Evolutionary conservation across 2,888 invertebrate genomes (phyloP).

Genomic region (Standfussiana lucernea): DNA sequence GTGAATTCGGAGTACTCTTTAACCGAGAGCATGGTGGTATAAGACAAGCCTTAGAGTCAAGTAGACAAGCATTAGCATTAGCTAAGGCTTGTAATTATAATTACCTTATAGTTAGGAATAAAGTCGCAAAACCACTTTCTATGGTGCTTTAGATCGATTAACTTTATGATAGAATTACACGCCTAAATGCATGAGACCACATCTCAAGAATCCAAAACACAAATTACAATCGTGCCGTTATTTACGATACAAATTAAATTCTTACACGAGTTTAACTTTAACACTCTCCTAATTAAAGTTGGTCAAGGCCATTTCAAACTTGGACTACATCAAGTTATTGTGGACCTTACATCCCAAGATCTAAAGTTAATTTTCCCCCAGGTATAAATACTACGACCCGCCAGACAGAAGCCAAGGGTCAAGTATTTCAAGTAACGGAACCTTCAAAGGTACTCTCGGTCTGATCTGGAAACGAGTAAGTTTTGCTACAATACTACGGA

Average conservation of each 20-base stretch:
- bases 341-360: constrained; percentile 7
- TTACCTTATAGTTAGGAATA: not conserved
- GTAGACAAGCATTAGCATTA: no score
- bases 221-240: constrained; percentile 34
- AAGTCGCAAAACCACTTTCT: not conserved
- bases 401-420: constrained; percentile 94
- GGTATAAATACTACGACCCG: constrained; percentile 93
- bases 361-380: constrained; percentile 69
- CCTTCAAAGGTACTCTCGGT: constrained; percentile 93
- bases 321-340: not conserved
- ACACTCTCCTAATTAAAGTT: constrained; percentile 47
- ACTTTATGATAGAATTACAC: constrained; percentile 5
- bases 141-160: no score
- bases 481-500: constrained; percentile 20
- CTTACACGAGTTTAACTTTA: constrained; percentile 22
- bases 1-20: no score
- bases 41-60: no score
- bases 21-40: no score
- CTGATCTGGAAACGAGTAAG: constrained; percentile 93
- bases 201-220: constrained; percentile 8
- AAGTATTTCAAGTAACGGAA: constrained; percentile 91
- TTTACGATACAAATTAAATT: constrained; percentile 48
- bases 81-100: no score
- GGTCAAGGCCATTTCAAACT: constrained; percentile 32
- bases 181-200: not conserved